phyloP scores from a whole-genome alignment of 2,888 invertebrate genomes.

The Hirudinaria manillensis region DNA sequence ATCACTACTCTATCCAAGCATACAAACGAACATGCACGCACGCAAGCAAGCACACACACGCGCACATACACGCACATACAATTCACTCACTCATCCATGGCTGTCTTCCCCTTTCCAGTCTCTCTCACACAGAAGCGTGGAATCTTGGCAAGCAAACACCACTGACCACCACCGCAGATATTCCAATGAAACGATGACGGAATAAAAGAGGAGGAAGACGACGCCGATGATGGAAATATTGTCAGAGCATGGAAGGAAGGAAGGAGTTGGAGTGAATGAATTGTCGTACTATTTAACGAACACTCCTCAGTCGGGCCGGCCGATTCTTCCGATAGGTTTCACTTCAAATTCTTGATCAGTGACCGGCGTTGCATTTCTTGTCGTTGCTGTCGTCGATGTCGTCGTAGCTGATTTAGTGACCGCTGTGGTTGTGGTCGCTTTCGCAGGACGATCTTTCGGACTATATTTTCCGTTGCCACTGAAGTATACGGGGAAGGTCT shows the following conservation, averaged over 20 bases:
- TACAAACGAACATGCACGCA: too few relatives aligned
- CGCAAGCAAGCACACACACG: too few relatives aligned
- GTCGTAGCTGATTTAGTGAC: background rate
- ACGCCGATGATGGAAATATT: slow-evolving; percentile 26
- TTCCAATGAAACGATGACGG: slow-evolving; percentile 4
- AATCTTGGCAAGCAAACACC: slow-evolving; percentile 3
- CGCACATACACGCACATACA: background rate
- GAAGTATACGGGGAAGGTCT: too few relatives aligned
- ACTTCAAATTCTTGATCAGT: background rate
- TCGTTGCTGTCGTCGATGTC: background rate
- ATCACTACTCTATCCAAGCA: background rate
- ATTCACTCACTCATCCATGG: background rate
- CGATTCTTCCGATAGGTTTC: background rate
- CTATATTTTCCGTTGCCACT: too few relatives aligned
- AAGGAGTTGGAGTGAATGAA: slow-evolving; percentile 25
- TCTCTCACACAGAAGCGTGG: slow-evolving; percentile 1
- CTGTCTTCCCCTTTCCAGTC: slow-evolving; percentile 1
- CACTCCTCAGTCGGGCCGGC: background rate
- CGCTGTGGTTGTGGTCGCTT: too few relatives aligned
- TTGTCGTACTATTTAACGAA: background rate
- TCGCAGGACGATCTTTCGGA: too few relatives aligned
- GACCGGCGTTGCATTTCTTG: background rate
- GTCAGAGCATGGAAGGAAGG: slow-evolving; percentile 19
- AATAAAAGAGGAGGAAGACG: slow-evolving; percentile 7
- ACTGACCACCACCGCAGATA: background rate